Base-by-base conservation (phyloP, 2,888 invertebrate genomes). In the Ceramica pisi region DNA sequence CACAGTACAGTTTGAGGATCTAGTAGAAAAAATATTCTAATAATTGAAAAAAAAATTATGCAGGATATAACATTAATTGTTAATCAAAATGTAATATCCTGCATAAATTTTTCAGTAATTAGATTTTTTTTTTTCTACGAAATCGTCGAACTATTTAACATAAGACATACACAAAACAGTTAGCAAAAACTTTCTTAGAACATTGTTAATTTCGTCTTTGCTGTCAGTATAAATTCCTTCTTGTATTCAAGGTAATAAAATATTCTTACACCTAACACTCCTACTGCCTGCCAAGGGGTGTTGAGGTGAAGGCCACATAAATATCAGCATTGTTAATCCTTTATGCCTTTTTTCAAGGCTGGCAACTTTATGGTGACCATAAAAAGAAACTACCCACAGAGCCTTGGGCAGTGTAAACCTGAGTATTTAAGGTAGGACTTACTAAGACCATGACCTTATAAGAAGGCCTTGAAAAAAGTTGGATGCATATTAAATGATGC, bases 321-420 rank as follows among this genome's bases (percentile, higher is more conserved):
- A 76, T 81, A 67, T 65, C 75, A 71, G 61, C 70, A 66, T 66
- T 65, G 57, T 82, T 71, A 79, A 72, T 76, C 76, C 71, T 84
- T 61, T 72, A 78, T 73, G 63, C 72, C 64, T 61, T 35, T 21
- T 63, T 59, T 82, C 80, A 80, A 82, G 80, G 80, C 68, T 78
- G 63, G 48, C 59, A 65, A 82, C 48, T 80, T 71, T 81, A 78
- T 81, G 46, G 67, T 48, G 50, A 51, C 67, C 51, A 66, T 78
- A 80, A 81, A 79, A 71, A 65, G 19, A 66, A 44, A 38, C 44
- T 71, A 61, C 26, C 44, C 41, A 35, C 16, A 41, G 44, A 26
- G 35, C 61, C 56, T 61, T 77, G 48, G 56, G 38, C 35, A 44
- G 21, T 50, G n/a, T 48, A 78, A 8, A 71, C 26, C 8, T 71